These are phyloP conservation scores for Drosophila repletoides DNA, from an alignment of 1,140 invertebrate species.

Conservation along the genomic window DNA sequence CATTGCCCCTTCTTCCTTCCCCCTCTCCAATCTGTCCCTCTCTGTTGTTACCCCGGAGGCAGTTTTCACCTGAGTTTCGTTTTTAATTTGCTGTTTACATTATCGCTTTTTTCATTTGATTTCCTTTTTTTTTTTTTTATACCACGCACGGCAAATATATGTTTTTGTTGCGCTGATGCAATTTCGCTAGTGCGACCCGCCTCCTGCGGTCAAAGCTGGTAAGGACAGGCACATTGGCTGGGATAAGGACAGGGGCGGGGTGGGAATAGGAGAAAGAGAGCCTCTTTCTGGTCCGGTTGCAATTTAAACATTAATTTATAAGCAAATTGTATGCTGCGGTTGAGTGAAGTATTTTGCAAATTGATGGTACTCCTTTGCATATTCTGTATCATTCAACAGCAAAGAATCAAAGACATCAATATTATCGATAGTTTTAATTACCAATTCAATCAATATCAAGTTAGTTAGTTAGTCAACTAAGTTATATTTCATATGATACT, in stretches of 20 bases:
- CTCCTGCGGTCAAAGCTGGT: background rate
- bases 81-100: slow-evolving; percentile 76
- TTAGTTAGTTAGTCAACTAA: too few relatives aligned
- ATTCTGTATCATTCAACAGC: too few relatives aligned
- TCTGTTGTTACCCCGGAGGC: too few relatives aligned
- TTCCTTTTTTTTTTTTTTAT: background rate
- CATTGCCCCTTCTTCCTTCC: background rate
- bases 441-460: too few relatives aligned
- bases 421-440: too few relatives aligned
- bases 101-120: slow-evolving; percentile 52
- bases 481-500: too few relatives aligned
- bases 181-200: slow-evolving; percentile 56
- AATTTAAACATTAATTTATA: slow-evolving; percentile 69
- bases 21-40: background rate
- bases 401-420: too few relatives aligned
- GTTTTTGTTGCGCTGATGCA: slow-evolving; percentile 67
- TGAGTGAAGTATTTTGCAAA: background rate
- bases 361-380: background rate
- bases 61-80: slow-evolving; percentile 39
- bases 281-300: slow-evolving; percentile 54
- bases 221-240: background rate
- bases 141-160: slow-evolving; percentile 65
- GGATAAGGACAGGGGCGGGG: background rate
- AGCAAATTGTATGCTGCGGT: slow-evolving; percentile 27
- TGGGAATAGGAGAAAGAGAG: background rate